Conservation (phyloP, 2,797 vertebrate genomes). For the Eulemur albifrons region DNA sequence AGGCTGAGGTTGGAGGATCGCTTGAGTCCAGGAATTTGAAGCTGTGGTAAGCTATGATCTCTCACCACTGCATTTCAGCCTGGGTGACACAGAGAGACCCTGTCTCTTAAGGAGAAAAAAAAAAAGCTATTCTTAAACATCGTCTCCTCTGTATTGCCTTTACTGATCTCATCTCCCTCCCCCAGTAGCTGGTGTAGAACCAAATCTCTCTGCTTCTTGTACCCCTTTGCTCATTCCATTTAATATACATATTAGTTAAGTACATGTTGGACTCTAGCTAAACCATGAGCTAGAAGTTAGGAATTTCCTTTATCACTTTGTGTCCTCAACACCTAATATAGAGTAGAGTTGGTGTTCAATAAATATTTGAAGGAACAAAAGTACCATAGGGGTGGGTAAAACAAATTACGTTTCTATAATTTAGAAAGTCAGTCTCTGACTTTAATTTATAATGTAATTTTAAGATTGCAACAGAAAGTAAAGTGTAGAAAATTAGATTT, state of each 20-base stretch:
- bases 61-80: not conserved
- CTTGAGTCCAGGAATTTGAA: not conserved
- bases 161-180: not conserved
- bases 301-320: not conserved
- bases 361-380: slow-evolving; percentile 33
- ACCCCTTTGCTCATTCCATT: not conserved
- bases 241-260: not conserved
- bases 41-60: not conserved
- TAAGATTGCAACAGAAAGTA: not conserved
- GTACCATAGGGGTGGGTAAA: not conserved
- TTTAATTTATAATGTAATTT: not conserved
- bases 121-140: not conserved
- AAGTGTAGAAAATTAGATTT: not conserved
- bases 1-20: not conserved
- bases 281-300: not conserved
- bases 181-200: not conserved
- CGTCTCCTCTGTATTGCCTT: not conserved
- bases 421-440: not conserved
- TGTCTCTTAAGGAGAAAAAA: not conserved
- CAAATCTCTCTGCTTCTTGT: not conserved
- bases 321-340: not conserved
- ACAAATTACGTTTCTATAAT: not conserved
- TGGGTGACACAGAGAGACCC: not conserved
- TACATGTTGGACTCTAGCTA: not conserved
- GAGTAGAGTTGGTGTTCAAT: not conserved